phyloP scores from a whole-genome alignment of 2,113 vertebrate species.

The Lipophrys pholis region DNA sequence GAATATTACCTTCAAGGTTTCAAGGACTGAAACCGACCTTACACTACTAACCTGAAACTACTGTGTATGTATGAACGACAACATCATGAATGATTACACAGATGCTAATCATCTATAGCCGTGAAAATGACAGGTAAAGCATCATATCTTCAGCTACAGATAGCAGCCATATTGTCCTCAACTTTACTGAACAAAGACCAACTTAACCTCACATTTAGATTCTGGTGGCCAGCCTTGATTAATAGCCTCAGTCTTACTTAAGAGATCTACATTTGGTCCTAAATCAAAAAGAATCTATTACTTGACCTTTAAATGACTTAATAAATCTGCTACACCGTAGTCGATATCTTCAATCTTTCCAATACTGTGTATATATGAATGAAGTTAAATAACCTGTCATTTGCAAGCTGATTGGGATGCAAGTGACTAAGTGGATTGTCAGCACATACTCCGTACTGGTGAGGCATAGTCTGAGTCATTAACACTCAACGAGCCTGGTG shows the following conservation, averaged over 20 bases:
- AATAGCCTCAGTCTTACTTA: neutral
- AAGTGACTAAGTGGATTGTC: conserved; percentile 63
- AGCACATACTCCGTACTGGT: conserved; percentile 63
- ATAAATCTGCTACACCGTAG: conserved; percentile 15
- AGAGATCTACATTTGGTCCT: conserved; percentile 24
- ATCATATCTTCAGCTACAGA: neutral
- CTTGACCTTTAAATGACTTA: conserved; percentile 4
- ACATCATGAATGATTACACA: too few relatives aligned
- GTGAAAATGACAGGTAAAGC: too few relatives aligned
- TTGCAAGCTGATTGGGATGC: conserved; percentile 69
- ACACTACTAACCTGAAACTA: too few relatives aligned
- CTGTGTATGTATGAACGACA: too few relatives aligned
- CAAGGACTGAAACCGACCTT: too few relatives aligned
- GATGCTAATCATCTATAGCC: too few relatives aligned
- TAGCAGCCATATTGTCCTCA: neutral
- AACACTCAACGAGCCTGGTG: conserved; percentile 72
- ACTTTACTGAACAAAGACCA: conserved; percentile 9
- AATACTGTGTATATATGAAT: conserved; percentile 43
- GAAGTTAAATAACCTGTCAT: conserved; percentile 46
- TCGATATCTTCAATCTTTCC: conserved; percentile 41
- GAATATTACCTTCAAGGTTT: too few relatives aligned
- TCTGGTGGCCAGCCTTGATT: conserved; percentile 11
- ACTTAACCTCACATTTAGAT: neutral
- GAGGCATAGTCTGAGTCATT: conserved; percentile 76
- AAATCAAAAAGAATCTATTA: conserved; percentile 24